Evolutionary conservation across 2,113 vertebrate genomes (phyloP).

Genomic region (Eublepharis macularius): DNA sequence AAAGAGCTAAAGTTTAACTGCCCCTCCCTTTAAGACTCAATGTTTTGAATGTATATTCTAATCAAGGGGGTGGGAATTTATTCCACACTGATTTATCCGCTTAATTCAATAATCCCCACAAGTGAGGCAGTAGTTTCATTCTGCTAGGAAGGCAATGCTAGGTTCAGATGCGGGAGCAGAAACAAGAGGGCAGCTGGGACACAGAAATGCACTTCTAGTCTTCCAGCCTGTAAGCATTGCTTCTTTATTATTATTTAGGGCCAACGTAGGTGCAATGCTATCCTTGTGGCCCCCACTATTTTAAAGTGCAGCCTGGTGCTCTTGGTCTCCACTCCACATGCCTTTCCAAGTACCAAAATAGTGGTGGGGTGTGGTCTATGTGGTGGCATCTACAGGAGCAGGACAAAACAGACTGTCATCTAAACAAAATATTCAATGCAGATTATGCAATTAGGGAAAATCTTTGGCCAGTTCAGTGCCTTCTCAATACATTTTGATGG

Average conservation of each 20-base stretch:
- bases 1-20: not conserved
- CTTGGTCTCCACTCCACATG: no score
- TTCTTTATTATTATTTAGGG: not conserved
- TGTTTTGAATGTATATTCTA: not conserved
- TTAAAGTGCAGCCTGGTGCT: no score
- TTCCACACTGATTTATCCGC: not conserved
- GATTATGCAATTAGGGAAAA: not conserved
- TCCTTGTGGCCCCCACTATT: no score
- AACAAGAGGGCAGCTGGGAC: not conserved
- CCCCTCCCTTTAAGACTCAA: not conserved
- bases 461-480: not conserved
- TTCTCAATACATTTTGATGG: not conserved
- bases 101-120: not conserved
- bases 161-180: not conserved
- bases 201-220: not conserved
- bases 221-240: not conserved
- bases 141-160: not conserved
- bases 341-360: no score
- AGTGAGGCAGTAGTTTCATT: not conserved
- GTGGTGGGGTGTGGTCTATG: no score
- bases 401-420: not conserved
- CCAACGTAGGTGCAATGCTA: no score
- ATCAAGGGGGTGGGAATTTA: not conserved
- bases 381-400: not conserved
- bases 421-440: not conserved